phyloP scores from a whole-genome alignment of 2,888 invertebrate genomes.

The Thymelicus sylvestris region DNA sequence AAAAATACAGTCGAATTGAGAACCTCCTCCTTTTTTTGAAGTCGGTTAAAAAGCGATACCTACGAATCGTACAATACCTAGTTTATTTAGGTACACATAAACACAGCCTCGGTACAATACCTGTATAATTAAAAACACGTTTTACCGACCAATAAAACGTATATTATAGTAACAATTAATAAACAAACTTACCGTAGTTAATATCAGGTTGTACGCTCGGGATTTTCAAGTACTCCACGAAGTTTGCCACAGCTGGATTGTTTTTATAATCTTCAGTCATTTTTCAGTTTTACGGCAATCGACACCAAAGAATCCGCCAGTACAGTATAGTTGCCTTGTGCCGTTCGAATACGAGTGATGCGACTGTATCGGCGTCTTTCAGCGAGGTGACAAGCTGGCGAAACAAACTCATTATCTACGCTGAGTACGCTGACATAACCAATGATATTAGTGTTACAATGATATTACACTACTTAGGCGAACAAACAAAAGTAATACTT shows the following conservation, averaged over 20 bases:
- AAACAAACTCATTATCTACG: too few species aligned
- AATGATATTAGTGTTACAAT: too few species aligned
- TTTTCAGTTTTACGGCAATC: constrained; percentile 9
- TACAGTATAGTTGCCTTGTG: not conserved
- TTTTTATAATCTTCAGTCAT: constrained; percentile 69
- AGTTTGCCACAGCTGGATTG: constrained; percentile 86
- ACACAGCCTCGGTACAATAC: not conserved
- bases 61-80: too few species aligned
- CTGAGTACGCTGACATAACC: too few species aligned
- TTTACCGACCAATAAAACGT: too few species aligned
- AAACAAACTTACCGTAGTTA: constrained; percentile 86
- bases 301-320: not conserved
- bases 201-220: constrained; percentile 91
- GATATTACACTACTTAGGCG: not conserved
- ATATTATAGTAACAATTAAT: too few species aligned
- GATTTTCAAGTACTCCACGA: constrained; percentile 89
- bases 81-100: too few species aligned
- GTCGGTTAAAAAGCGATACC: too few species aligned
- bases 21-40: too few species aligned
- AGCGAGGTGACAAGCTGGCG: constrained; percentile 1
- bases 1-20: too few species aligned
- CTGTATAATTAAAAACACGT: too few species aligned
- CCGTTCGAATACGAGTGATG: not conserved
- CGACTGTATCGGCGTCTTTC: constrained; percentile 3
- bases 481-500: not conserved